Evolutionary conservation across 2,113 vertebrate species (phyloP).

Genomic region (Oceanodroma tethys): DNA sequence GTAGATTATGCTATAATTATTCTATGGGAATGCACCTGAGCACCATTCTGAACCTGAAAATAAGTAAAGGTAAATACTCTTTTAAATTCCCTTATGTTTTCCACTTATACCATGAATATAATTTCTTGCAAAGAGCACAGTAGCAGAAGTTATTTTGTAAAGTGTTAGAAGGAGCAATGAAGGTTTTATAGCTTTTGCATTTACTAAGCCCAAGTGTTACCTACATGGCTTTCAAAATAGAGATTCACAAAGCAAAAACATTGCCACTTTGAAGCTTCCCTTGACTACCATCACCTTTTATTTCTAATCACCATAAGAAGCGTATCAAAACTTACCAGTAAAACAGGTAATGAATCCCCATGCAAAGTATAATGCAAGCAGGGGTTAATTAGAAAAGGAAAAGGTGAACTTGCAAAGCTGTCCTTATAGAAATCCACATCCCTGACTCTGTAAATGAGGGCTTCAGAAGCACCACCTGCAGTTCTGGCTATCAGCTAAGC

Average conservation of each 20-base stretch:
- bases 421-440: background rate
- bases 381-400: slow-evolving; percentile 27
- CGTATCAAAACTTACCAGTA: background rate
- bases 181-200: background rate
- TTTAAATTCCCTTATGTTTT: background rate
- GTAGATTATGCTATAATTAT: background rate
- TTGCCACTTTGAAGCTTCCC: background rate
- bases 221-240: background rate
- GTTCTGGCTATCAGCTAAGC: background rate
- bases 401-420: slow-evolving; percentile 5
- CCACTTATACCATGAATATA: background rate
- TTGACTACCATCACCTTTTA: background rate
- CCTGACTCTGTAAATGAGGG: background rate
- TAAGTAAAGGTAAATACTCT: background rate
- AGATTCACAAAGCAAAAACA: background rate
- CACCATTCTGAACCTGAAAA: background rate
- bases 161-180: background rate
- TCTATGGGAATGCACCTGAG: background rate
- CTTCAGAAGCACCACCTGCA: background rate
- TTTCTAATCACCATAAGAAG: slow-evolving; percentile 6
- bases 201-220: background rate
- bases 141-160: slow-evolving; percentile 5
- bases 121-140: slow-evolving; percentile 4
- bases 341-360: background rate
- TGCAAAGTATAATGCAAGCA: background rate